phyloP scores from a whole-genome alignment of 2,797 vertebrate species.

The Crenichthys baileyi region DNA sequence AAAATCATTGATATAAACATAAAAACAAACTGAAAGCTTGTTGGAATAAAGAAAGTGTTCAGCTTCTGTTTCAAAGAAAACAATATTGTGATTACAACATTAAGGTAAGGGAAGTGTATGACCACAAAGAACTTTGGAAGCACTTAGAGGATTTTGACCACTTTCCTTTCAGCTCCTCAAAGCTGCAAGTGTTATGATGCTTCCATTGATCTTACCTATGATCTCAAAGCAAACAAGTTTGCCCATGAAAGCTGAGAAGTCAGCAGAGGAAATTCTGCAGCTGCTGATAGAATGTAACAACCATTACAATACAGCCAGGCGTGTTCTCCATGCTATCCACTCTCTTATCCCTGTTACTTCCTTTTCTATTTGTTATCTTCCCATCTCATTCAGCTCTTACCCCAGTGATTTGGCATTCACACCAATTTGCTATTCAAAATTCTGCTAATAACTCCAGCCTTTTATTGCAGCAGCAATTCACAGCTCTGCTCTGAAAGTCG shows the following conservation, averaged over 20 bases:
- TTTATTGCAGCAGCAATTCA: constrained; percentile 83
- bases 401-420: constrained; percentile 80
- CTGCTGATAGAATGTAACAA: constrained; percentile 48
- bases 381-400: constrained; percentile 72
- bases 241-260: constrained; percentile 7
- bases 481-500: constrained; percentile 69
- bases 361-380: constrained; percentile 62
- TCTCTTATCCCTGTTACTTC: constrained; percentile 47
- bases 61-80: too few species aligned
- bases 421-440: constrained; percentile 83
- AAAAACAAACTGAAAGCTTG: too few species aligned
- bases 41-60: too few species aligned
- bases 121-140: too few species aligned
- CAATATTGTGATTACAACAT: too few species aligned
- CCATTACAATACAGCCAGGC: constrained; percentile 41
- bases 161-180: not conserved
- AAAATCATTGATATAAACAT: too few species aligned
- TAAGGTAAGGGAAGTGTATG: too few species aligned
- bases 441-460: constrained; percentile 77
- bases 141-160: not conserved
- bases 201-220: not conserved
- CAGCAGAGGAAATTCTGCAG: constrained; percentile 33
- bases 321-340: constrained; percentile 45
- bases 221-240: constrained; percentile 20
- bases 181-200: not conserved